Base-by-base conservation (phyloP, 2,113 vertebrate species). In the Pithys albifrons region DNA sequence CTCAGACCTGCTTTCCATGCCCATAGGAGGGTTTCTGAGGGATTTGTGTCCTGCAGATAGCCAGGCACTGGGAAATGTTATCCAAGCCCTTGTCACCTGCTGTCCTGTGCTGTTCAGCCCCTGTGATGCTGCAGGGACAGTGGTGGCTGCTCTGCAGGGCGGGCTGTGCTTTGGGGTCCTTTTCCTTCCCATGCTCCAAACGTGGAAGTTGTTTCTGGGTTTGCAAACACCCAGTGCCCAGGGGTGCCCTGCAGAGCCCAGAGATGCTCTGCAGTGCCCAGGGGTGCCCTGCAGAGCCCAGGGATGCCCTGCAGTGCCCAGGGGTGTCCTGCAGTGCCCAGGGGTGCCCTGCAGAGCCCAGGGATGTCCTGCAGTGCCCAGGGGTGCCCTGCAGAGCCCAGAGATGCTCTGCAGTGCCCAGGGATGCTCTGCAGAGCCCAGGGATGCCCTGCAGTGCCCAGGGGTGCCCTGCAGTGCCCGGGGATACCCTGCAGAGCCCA, bases 251-350 rank as follows among this genome's bases (percentile, higher is more conserved):
- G 39, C 39, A 39, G 39, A 10, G 39, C 39, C 39, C 39, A 39
- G 39, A 9, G 37, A 9, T 37, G 37, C 37, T 9, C 37, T 37
- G 37, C 37, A 37, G 37, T 37, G 37, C 37, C 37, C 37, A 9
- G 37, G 0, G 51, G n/a, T 55, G 11, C 52, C n/a, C 1, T 12
- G 39, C 5, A 24, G 77, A 1, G 1, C 65, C 3, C 6, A 1
- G 3, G 31, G 87, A 25, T 57, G 84, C 76, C 8, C 35, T 2
- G 20, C n/a, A n/a, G n/a, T n/a, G n/a, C n/a, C n/a, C n/a, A n/a
- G n/a, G n/a, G n/a, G n/a, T n/a, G n/a, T n/a, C n/a, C n/a, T n/a
- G n/a, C n/a, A n/a, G n/a, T n/a, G n/a, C n/a, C n/a, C n/a, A n/a
- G n/a, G 39, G 39, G 11, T 39, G 39, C 39, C 39, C 39, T 39